Percentiles rank a stretch among this genome's conserved stretches.
These are phyloP conservation scores for Syrista parreyssii DNA, from an alignment of 2,888 invertebrate species.

Conservation along the genomic window DNA sequence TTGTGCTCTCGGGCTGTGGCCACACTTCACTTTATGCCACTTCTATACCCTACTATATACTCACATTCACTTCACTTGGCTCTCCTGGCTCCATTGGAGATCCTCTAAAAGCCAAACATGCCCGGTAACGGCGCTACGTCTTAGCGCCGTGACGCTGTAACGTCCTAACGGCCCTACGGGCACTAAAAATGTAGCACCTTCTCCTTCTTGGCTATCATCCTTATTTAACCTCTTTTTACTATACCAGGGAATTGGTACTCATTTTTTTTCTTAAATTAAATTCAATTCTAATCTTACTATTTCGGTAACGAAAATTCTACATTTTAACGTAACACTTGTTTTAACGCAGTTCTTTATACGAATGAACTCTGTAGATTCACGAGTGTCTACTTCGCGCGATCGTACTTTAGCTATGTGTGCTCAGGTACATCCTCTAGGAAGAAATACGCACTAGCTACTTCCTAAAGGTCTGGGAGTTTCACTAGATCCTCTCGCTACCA, in stretches of 20 bases:
- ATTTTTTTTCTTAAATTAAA: not conserved
- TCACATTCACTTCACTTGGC: not conserved
- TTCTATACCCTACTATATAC: not conserved
- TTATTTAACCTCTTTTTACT: not conserved
- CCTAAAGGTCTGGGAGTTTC: not conserved
- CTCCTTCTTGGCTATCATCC: not conserved
- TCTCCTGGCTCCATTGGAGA: not conserved
- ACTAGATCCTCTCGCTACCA: not conserved
- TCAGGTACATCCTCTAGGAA: not conserved
- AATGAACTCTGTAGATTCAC: not conserved
- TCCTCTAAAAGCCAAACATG: slow-evolving; percentile 9
- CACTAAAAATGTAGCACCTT: slow-evolving; percentile 2
- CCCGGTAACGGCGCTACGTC: not conserved
- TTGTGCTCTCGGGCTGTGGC: not conserved
- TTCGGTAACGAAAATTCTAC: not conserved
- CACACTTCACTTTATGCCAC: not conserved
- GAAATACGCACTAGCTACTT: not conserved
- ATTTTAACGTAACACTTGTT: not conserved
- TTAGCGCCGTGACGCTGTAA: not conserved
- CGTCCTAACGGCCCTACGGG: not conserved
- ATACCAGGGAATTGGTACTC: not conserved
- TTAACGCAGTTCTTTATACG: not conserved
- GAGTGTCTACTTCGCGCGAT: not conserved
- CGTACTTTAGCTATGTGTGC: not conserved
- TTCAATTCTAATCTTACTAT: not conserved